Evolutionary conservation across 2,888 invertebrate species (phyloP).

Genomic region (Pecten maximus): DNA sequence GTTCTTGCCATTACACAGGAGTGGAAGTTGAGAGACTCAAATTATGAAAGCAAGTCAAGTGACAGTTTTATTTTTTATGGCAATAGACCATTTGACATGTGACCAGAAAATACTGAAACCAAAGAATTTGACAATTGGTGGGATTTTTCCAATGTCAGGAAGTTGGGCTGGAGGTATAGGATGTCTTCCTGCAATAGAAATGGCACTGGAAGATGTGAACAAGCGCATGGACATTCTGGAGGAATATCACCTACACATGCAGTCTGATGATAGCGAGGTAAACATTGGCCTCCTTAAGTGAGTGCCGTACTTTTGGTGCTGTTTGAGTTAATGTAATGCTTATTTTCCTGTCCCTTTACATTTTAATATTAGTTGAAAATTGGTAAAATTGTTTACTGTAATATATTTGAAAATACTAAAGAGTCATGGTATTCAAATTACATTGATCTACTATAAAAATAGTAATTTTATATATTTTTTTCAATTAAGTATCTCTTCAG

Average conservation of each 20-base stretch:
- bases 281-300: conserved; percentile 37
- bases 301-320: background rate
- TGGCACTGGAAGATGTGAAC: conserved; percentile 98
- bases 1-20: background rate
- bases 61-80: background rate
- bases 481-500: too few species aligned
- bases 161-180: conserved; percentile 99
- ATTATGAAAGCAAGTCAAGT: background rate
- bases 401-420: too few species aligned
- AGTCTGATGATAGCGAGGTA: conserved; percentile 98
- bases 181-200: conserved; percentile 97
- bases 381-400: too few species aligned
- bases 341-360: too few species aligned
- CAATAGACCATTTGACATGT: background rate
- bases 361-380: too few species aligned
- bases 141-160: conserved; percentile 98
- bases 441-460: too few species aligned
- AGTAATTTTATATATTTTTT: too few species aligned
- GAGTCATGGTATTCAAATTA: too few species aligned
- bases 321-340: background rate
- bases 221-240: conserved; percentile 92
- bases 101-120: conserved; percentile 58
- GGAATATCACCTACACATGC: conserved; percentile 94
- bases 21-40: conserved; percentile 23
- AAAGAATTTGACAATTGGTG: conserved; percentile 86